Evolutionary conservation across 2,113 vertebrate species (phyloP).

Genomic region (Cynoglossus semilaevis): DNA sequence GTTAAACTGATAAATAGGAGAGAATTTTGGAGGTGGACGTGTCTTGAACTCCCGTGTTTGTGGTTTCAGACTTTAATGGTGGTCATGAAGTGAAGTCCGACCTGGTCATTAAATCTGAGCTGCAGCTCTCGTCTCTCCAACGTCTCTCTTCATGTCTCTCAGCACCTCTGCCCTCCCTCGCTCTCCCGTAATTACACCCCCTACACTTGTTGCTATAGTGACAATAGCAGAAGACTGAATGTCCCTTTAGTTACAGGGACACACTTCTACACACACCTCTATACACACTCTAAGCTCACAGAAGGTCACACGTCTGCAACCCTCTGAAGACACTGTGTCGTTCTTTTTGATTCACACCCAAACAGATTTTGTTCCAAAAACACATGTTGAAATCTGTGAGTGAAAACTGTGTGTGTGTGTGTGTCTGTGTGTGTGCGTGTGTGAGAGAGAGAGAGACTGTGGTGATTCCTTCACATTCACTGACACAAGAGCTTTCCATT

Average conservation of each 20-base stretch:
- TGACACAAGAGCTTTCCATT: not conserved
- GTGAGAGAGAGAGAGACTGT: not conserved
- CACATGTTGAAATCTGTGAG: too few relatives aligned
- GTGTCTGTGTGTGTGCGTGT: too few relatives aligned
- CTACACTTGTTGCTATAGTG: slow-evolving; percentile 48
- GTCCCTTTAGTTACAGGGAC: slow-evolving; percentile 17
- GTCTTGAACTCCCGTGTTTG: too few relatives aligned
- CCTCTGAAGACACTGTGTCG: too few relatives aligned
- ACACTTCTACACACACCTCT: slow-evolving; percentile 2
- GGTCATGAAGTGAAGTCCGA: too few relatives aligned
- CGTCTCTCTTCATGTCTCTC: not conserved
- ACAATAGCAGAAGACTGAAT: slow-evolving; percentile 16
- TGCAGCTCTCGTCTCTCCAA: not conserved
- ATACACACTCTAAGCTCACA: not conserved
- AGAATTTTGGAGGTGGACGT: too few relatives aligned
- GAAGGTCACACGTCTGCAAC: not conserved
- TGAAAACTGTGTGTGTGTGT: not conserved
- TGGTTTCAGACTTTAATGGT: too few relatives aligned
- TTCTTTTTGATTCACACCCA: too few relatives aligned
- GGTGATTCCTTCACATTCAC: too few relatives aligned
- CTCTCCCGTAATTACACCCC: slow-evolving; percentile 31
- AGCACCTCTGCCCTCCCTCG: slow-evolving; percentile 6
- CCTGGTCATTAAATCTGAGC: too few relatives aligned
- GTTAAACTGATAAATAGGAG: too few relatives aligned
- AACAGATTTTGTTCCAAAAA: too few relatives aligned